Percentiles rank a stretch among this genome's conserved stretches.
phyloP scores from a whole-genome alignment of 2,888 invertebrate genomes.

The Diloba caeruleocephala region DNA sequence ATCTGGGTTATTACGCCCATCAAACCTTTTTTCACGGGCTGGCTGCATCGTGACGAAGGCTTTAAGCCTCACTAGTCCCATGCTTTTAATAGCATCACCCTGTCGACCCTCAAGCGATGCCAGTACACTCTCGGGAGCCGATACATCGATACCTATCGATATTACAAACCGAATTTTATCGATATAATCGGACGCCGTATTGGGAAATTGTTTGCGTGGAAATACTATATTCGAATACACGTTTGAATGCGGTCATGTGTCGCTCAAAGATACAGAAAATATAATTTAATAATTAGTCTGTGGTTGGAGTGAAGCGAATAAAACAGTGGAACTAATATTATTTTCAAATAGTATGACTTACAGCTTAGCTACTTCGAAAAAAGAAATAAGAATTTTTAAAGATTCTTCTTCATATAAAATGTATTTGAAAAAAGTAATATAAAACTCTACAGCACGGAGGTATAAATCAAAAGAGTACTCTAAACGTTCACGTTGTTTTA shows the following conservation, averaged over 20 bases:
- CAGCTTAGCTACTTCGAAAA: too few relatives aligned
- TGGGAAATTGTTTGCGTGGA: slow-evolving; percentile 37
- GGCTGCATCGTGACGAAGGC: slow-evolving; percentile 63
- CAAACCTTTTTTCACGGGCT: slow-evolving; percentile 73
- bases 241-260: slow-evolving; percentile 38
- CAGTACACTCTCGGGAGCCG: slow-evolving; percentile 70
- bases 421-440: background rate
- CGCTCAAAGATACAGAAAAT: slow-evolving; percentile 19
- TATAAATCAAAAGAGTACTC: background rate
- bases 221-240: slow-evolving; percentile 25
- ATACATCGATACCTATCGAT: slow-evolving; percentile 61
- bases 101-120: slow-evolving; percentile 56
- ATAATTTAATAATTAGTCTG: slow-evolving; percentile 12
- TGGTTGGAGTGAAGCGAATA: slow-evolving; percentile 21
- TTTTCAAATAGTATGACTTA: background rate
- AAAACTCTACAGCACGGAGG: background rate
- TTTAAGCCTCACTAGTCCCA: slow-evolving; percentile 68
- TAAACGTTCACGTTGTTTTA: slow-evolving; percentile 10
- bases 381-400: too few relatives aligned
- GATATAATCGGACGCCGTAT: slow-evolving; percentile 35
- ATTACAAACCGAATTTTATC: slow-evolving; percentile 35
- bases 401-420: too few relatives aligned
- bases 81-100: slow-evolving; percentile 73
- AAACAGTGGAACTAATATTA: slow-evolving; percentile 1
- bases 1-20: slow-evolving; percentile 76